Evolutionary conservation across 2,797 vertebrate species (phyloP).

Genomic region (Oreochromis grahami): DNA sequence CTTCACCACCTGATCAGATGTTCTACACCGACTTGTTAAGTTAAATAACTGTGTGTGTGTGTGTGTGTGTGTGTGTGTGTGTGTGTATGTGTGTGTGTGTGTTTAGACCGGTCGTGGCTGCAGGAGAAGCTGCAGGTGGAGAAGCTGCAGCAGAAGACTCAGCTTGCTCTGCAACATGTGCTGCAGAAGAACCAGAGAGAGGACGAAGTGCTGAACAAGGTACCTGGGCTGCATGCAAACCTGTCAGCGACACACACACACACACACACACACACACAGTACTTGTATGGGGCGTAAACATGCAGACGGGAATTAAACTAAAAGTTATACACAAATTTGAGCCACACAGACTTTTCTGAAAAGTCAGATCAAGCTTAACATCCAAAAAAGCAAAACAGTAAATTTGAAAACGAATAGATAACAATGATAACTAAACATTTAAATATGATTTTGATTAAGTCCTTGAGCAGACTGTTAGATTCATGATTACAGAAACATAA

Average conservation of each 20-base stretch:
- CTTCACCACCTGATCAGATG: no score
- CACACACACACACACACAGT: neutral
- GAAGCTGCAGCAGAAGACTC: constrained; percentile 90
- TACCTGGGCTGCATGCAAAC: neutral
- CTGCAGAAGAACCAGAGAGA: constrained; percentile 91
- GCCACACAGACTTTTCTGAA: neutral
- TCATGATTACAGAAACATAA: neutral
- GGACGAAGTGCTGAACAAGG: constrained; percentile 88
- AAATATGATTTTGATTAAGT: neutral
- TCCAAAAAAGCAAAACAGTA: neutral
- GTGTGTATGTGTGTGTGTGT: constrained; percentile 51
- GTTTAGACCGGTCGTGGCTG: constrained; percentile 88
- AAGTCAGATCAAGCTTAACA: neutral
- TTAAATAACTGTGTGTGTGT: constrained; percentile 56
- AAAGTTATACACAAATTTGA: neutral
- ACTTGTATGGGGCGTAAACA: neutral
- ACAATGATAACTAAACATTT: neutral
- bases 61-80: constrained; percentile 71
- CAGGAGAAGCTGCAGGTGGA: constrained; percentile 92
- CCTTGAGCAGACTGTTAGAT: neutral
- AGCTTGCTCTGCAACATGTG: constrained; percentile 87
- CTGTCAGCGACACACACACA: neutral
- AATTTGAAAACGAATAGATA: neutral
- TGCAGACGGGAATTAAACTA: neutral
- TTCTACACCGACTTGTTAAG: neutral